phyloP scores from a whole-genome alignment of 1,140 invertebrate genomes.

The Drosophila auraria region DNA sequence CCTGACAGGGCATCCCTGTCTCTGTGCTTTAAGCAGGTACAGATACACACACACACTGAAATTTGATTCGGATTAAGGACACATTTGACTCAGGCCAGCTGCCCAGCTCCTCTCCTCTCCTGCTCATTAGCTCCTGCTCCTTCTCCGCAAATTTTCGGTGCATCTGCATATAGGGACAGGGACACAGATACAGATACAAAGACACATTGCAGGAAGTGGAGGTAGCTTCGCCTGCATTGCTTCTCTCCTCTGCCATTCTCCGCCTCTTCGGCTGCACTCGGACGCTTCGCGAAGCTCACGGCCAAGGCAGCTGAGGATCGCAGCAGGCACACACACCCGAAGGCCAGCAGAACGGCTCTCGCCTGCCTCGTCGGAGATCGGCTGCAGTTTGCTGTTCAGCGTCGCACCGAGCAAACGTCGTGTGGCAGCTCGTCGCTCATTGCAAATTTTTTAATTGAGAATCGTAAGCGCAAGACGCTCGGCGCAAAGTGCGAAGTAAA shows the following conservation, averaged over 20 bases:
- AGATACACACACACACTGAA: constrained; percentile 5
- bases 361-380: constrained; percentile 11
- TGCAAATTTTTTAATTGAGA: constrained; percentile 3
- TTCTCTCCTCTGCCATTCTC: constrained; percentile 12
- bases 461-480: constrained; percentile 6
- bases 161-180: constrained; percentile 36
- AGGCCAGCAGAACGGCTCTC: constrained; percentile 8
- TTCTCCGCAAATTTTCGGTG: constrained; percentile 23
- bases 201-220: constrained; percentile 40
- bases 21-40: neutral
- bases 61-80: constrained; percentile 54
- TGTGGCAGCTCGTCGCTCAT: constrained; percentile 30
- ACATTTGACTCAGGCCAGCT: constrained; percentile 63
- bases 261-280: constrained; percentile 30
- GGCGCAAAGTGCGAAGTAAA: neutral
- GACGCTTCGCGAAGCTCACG: constrained; percentile 33
- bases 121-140: constrained; percentile 24
- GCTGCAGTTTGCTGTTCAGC: constrained; percentile 74
- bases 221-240: constrained; percentile 19
- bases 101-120: neutral
- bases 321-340: constrained; percentile 12
- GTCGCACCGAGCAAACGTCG: constrained; percentile 75
- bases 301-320: constrained; percentile 34
- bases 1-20: neutral
- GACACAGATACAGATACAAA: constrained; percentile 5